Evolutionary conservation across 2,113 vertebrate genomes (phyloP), one percentile per base, ranked within the genome.

Genomic region (Gopherus flavomarginatus): DNA sequence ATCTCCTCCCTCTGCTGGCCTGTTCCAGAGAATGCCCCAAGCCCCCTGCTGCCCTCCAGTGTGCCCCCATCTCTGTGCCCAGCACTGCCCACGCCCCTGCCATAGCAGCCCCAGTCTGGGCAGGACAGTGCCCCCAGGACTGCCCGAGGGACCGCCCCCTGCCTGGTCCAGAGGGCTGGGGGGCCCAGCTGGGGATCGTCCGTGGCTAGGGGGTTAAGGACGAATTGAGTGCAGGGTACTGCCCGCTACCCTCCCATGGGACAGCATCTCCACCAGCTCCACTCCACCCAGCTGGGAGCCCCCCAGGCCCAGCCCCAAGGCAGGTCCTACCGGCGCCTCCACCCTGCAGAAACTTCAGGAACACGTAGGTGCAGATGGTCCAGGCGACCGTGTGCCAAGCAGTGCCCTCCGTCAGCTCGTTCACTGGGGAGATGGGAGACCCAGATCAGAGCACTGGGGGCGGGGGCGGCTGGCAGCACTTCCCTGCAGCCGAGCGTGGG

Each of bases 301-400:
- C 35, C 52, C 3, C 1, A 81, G 91, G 79, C 57, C 14, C 0
- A 8, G 92, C 83, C 56, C 14, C 0, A 14, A 31, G 29, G 2
- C 0, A 0, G 38, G 88, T 27, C 90, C 95, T 98, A 99, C 99
- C 99, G 87, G 99, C 99, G 38, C 99, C 99, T 88, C 99, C 99
- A 0, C 99, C 99, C 96, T 99, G 99, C 89, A 99, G 91, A 94
- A 99, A 98, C 98, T 99, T 99, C 26, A 99, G 98, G 29, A 99
- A 93, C 87, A 99, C 99, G 0, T 99, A 99, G 86, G 97, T 87
- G 75, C 98, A 98, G 93, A 99, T 99, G 1, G 99, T 99, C 47
- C 96, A 96, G 5, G 98, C 98, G 96, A 99, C 35, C 26, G 97
- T 97, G 56, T 69, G 95, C 99, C 99, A 99, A 42, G 98, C 96